phyloP scores from a whole-genome alignment of 1,140 invertebrate genomes.

The Macrobrachium nipponense region DNA sequence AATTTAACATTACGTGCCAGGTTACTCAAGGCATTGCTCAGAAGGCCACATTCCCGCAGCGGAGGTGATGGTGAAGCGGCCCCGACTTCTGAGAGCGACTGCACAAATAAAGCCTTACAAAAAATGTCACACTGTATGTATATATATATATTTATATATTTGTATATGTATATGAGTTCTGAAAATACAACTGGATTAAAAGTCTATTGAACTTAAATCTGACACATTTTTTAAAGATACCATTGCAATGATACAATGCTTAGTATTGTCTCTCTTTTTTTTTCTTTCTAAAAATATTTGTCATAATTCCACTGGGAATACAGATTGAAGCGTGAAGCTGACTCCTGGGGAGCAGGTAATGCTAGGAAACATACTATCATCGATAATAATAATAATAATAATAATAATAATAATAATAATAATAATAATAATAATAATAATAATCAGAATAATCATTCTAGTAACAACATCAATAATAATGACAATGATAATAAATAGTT shows the following conservation, averaged over 20 bases:
- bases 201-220: no score
- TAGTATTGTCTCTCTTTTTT: conserved; percentile 31
- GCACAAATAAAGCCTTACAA: no score
- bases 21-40: no score
- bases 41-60: no score
- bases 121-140: no score
- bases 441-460: neutral
- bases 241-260: conserved; percentile 30
- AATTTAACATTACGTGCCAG: no score
- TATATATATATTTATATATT: no score
- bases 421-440: neutral
- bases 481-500: no score
- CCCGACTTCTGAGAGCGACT: no score
- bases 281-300: conserved; percentile 23
- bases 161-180: no score
- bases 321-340: conserved; percentile 40
- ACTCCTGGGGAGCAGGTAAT: conserved; percentile 31
- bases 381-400: neutral
- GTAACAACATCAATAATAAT: neutral
- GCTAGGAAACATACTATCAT: conserved; percentile 17
- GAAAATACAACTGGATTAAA: no score
- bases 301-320: conserved; percentile 19
- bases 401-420: neutral
- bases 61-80: no score
- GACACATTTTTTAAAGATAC: conserved; percentile 20